Evolutionary conservation across 2,113 vertebrate species (phyloP), one percentile per base, ranked within the genome.

Genomic region (Raja brachyura): DNA sequence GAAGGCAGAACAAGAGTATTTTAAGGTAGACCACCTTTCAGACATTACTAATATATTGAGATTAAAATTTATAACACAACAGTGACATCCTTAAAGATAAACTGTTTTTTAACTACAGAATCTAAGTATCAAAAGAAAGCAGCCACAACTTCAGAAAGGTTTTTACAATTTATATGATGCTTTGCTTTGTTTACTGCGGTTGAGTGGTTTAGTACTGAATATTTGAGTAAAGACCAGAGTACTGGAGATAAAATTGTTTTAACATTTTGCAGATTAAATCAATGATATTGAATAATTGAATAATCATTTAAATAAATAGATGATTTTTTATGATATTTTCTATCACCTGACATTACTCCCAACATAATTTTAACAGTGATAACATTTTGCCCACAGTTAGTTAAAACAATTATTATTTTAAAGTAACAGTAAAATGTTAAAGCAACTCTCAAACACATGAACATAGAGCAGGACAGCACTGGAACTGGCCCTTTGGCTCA

Each of bases 1-100:
- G 90, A n/a, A n/a, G 33, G 22, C 39, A 74, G 48, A 73, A 92
- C n/a, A 18, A n/a, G 20, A 73, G 3, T 8, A 28, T 92, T 92
- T 48, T 73, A 92, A 73, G 39, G 86, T 39, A 18, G 61, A 70
- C 0, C 63, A 39, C 33, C 39, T 39, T 31, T 39, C 33, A 92
- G 90, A 73, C n/a, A 73, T 92, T 92, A 74, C 39, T 48, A 22
- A 70, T 92, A 74, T 28, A 54, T 92, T 92, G 90, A 6, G 68
- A 92, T 92, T 74, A 73, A 73, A 73, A 73, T 54, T 33, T 5
- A 73, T 54, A 73, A 68, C 68, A 54, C 25, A 73, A 92, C 33
- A 33, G 63, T 90, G 54, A 92, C 28, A 48, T 48, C 66, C 22
- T 73, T 54, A 92, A 73, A 73, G 22, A 54, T 13, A 68, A 14